A percentile compares a stretch with the other conserved stretches of the same genome.
These are phyloP conservation scores for Tenebrio molitor DNA, from an alignment of 1,140 invertebrate species.

Conservation along the genomic window DNA sequence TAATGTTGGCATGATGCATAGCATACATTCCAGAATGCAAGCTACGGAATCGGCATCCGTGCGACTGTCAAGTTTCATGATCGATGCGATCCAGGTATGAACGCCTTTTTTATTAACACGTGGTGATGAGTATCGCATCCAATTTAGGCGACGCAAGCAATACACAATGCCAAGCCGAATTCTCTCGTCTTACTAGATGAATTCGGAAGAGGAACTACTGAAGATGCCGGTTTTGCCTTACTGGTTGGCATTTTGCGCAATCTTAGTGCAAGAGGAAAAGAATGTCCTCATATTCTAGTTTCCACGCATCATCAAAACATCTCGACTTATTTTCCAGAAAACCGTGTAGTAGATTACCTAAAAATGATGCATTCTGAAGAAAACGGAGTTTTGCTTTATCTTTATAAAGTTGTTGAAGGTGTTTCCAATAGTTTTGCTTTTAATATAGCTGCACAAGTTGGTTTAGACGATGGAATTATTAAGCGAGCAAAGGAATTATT, in stretches of 20 bases:
- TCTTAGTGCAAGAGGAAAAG: conserved; percentile 70
- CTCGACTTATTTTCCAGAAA: conserved; percentile 71
- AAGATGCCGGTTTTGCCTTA: conserved; percentile 80
- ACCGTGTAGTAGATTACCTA: conserved; percentile 74
- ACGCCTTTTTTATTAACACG: too few species aligned
- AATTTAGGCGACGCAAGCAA: conserved; percentile 77
- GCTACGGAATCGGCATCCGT: conserved; percentile 82
- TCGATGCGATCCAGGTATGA: conserved; percentile 87
- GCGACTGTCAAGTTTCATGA: conserved; percentile 87
- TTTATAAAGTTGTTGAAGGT: conserved; percentile 62
- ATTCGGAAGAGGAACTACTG: conserved; percentile 90
- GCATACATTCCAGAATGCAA: conserved; percentile 83
- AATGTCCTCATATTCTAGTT: conserved; percentile 82
- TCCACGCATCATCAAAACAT: conserved; percentile 84
- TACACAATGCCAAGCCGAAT: conserved; percentile 73
- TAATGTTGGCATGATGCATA: conserved; percentile 77
- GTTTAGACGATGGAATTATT: conserved; percentile 54
- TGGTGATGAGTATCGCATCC: too few species aligned
- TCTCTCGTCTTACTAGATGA: conserved; percentile 91
- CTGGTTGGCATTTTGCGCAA: conserved; percentile 76
- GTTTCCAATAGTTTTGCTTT: conserved; percentile 60
- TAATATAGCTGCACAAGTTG: conserved; percentile 56
- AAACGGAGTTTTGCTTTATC: conserved; percentile 55
- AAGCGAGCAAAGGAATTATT: conserved; percentile 55
- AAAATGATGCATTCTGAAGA: conserved; percentile 59